Conservation (phyloP, 2,888 invertebrate genomes). For the Myathropa florea region DNA sequence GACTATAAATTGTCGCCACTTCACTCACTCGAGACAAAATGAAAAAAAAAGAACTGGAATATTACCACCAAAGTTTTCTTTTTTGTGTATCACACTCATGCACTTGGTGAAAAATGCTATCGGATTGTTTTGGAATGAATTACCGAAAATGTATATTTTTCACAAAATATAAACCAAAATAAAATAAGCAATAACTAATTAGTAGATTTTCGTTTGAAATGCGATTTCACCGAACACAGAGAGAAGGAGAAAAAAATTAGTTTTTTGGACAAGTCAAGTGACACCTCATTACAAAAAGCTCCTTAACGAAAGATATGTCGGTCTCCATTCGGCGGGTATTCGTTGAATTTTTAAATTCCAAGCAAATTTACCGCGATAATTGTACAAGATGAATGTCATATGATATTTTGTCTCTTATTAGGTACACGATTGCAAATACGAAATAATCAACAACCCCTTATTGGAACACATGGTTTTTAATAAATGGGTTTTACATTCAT, state of each 20-base stretch:
- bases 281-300: slow-evolving; percentile 70
- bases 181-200: slow-evolving; percentile 35
- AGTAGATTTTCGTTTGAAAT: slow-evolving; percentile 7
- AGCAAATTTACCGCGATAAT: slow-evolving; percentile 31
- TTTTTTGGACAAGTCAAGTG: slow-evolving; percentile 69
- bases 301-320: slow-evolving; percentile 66
- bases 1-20: slow-evolving; percentile 49
- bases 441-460: neutral
- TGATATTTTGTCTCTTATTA: neutral
- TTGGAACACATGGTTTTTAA: no score
- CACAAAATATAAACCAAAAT: slow-evolving; percentile 11
- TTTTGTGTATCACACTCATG: slow-evolving; percentile 27
- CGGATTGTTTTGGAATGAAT: neutral
- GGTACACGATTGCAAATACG: neutral
- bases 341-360: slow-evolving; percentile 59
- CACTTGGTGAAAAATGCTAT: neutral
- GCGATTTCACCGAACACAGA: slow-evolving; percentile 60
- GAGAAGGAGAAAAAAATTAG: slow-evolving; percentile 48
- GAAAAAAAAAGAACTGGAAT: slow-evolving; percentile 50
- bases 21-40: slow-evolving; percentile 52
- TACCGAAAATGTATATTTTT: neutral
- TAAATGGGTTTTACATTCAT: no score
- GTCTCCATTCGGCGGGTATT: slow-evolving; percentile 55
- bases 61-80: slow-evolving; percentile 52
- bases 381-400: slow-evolving; percentile 32